phyloP scores from a whole-genome alignment of 2,888 invertebrate species.

The Penaeus monodon region DNA sequence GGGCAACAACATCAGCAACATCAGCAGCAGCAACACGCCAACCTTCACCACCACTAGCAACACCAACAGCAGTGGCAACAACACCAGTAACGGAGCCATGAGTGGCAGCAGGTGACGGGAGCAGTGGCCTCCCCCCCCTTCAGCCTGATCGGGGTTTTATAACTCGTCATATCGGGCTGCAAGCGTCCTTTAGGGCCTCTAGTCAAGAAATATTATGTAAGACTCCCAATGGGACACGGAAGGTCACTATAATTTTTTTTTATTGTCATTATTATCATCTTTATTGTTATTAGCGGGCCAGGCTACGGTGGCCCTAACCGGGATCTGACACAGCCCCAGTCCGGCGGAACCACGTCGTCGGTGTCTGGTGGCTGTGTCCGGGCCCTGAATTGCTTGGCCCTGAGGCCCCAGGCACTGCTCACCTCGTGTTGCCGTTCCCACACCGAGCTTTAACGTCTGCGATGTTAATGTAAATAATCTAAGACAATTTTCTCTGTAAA shows the following conservation, averaged over 20 bases:
- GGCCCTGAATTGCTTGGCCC: conserved; percentile 5
- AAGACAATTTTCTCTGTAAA: conserved; percentile 38
- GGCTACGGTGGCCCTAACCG: too few species aligned
- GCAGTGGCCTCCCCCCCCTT: conserved; percentile 17
- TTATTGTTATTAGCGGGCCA: too few species aligned
- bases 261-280: too few species aligned
- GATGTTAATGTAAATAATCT: conserved; percentile 56
- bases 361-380: background rate
- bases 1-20: conserved; percentile 39
- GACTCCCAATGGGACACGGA: too few species aligned
- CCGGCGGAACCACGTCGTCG: background rate
- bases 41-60: conserved; percentile 24
- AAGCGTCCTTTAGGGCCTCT: too few species aligned
- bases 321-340: too few species aligned
- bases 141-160: background rate
- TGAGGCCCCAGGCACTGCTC: conserved; percentile 35
- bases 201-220: too few species aligned
- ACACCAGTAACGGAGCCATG: conserved; percentile 18
- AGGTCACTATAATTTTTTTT: too few species aligned
- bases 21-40: conserved; percentile 23
- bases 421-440: conserved; percentile 39
- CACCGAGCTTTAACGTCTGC: conserved; percentile 61
- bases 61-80: conserved; percentile 22
- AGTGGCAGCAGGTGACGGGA: conserved; percentile 56
- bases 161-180: too few species aligned